These are phyloP conservation scores for Odontamblyopus rebecca DNA, from an alignment of 2,797 vertebrate genomes.

Conservation along the genomic window DNA sequence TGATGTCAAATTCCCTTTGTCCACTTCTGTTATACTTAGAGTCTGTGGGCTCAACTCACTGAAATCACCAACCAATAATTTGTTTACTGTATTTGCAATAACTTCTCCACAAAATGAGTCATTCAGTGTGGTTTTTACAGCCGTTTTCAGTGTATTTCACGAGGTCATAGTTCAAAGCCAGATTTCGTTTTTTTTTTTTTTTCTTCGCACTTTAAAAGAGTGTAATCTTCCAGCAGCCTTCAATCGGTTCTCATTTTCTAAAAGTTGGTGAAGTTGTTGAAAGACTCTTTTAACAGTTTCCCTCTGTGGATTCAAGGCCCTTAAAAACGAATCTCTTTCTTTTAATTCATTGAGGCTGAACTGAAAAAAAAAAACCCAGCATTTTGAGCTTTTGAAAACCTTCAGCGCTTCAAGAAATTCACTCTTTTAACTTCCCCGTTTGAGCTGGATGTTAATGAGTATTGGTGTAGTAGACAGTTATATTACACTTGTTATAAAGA, in stretches of 20 bases:
- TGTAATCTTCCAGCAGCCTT: slow-evolving; percentile 4
- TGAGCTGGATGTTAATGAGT: neutral
- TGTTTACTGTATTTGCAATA: too few species aligned
- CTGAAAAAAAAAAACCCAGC: neutral
- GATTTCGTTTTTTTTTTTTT: neutral
- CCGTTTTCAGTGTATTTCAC: slow-evolving; percentile 33
- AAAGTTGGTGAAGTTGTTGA: slow-evolving; percentile 8
- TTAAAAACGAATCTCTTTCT: neutral
- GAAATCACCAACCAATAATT: too few species aligned
- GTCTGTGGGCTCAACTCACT: too few species aligned
- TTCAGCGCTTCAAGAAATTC: neutral
- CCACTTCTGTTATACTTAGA: too few species aligned
- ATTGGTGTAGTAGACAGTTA: slow-evolving; percentile 2
- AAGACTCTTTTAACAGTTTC: slow-evolving; percentile 7
- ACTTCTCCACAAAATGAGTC: neutral
- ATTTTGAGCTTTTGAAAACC: neutral
- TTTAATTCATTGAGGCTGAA: neutral
- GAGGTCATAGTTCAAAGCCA: slow-evolving; percentile 26
- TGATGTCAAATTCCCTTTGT: too few species aligned
- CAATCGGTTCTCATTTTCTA: slow-evolving; percentile 1
- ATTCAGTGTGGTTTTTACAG: slow-evolving; percentile 48
- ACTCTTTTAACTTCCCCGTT: neutral
- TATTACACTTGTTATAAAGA: too few species aligned
- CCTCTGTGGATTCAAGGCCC: neutral
- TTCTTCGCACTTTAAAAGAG: neutral